Evolutionary conservation across 2,888 invertebrate species (phyloP).

Genomic region (Ferrisia virgata): DNA sequence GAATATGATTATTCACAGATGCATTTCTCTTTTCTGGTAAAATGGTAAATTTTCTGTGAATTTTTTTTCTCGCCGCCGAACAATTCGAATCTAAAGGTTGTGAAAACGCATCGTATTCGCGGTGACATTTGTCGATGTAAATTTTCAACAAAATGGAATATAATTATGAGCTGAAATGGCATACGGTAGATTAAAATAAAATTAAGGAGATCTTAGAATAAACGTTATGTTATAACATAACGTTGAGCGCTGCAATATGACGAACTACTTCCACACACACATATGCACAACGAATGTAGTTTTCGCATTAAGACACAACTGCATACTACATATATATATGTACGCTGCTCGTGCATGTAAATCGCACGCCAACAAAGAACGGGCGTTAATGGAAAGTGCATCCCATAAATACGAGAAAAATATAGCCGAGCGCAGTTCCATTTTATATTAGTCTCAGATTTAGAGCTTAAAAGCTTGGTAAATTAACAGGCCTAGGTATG

Average conservation of each 20-base stretch:
- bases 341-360: conserved; percentile 8
- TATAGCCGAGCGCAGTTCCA: not conserved
- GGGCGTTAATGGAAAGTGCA: conserved; percentile 21
- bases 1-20: not conserved
- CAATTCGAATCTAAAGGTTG: not conserved
- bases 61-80: not conserved
- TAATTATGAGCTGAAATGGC: not conserved
- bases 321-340: not conserved
- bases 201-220: not conserved
- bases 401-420: not conserved
- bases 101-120: not conserved
- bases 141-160: not conserved
- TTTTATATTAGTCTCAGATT: not conserved
- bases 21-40: not conserved
- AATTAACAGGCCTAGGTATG: not conserved
- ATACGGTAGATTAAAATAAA: not conserved
- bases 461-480: not conserved
- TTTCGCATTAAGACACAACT: not conserved
- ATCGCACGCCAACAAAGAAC: not conserved
- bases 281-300: not conserved
- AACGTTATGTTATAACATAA: not conserved
- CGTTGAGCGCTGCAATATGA: not conserved
- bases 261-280: not conserved
- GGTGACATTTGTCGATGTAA: not conserved
- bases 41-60: not conserved